These are phyloP conservation scores for Chaenocephalus aceratus DNA, from an alignment of 2,113 vertebrate genomes.

Conservation along the genomic window DNA sequence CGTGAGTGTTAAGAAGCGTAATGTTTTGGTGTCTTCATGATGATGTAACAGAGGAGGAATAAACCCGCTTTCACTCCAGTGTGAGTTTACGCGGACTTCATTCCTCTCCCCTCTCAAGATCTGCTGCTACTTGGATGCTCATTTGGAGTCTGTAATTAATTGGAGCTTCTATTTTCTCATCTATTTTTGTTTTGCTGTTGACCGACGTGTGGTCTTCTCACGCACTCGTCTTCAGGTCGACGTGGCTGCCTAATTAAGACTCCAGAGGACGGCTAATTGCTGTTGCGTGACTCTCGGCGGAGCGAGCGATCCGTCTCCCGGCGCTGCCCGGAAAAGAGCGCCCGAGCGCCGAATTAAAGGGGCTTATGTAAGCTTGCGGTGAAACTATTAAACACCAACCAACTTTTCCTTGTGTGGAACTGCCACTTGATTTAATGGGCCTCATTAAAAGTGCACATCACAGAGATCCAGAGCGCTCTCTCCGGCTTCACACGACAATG, in stretches of 20 bases:
- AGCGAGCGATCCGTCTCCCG: constrained; percentile 78
- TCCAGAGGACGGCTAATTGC: constrained; percentile 86
- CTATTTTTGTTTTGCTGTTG: constrained; percentile 86
- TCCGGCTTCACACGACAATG: constrained; percentile 73
- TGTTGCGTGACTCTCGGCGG: constrained; percentile 81
- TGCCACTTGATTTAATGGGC: constrained; percentile 85
- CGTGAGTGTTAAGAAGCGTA: no score
- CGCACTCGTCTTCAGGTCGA: constrained; percentile 81
- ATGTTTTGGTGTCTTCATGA: background rate
- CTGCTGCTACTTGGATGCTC: constrained; percentile 65
- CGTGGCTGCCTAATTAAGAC: constrained; percentile 86
- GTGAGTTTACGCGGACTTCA: background rate
- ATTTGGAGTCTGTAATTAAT: constrained; percentile 84
- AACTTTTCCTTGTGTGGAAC: constrained; percentile 84
- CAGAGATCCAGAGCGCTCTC: constrained; percentile 74
- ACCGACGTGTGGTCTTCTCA: constrained; percentile 82
- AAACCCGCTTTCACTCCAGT: background rate
- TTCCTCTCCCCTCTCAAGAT: constrained; percentile 57
- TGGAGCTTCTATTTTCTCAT: constrained; percentile 75
- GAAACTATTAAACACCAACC: constrained; percentile 83
- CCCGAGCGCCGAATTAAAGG: constrained; percentile 79
- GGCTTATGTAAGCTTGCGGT: constrained; percentile 85
- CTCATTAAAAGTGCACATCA: constrained; percentile 86
- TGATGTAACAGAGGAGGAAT: constrained; percentile 17
- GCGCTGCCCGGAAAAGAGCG: constrained; percentile 80